Conservation (phyloP, 2,797 vertebrate species). For the Pangasius mekongensis region DNA sequence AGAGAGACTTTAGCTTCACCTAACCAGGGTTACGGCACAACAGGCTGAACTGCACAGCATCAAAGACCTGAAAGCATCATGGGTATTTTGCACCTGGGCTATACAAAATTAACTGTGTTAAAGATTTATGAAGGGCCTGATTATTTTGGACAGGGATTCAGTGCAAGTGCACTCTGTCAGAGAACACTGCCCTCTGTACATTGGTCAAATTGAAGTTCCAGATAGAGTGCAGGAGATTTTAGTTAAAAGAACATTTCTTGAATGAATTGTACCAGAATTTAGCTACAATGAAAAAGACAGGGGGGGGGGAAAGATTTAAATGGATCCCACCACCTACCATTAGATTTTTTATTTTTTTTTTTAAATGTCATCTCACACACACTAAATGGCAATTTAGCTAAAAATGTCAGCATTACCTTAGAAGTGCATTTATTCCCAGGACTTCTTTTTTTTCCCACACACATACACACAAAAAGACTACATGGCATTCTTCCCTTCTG, state of each 20-base stretch:
- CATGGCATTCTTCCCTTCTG: background rate
- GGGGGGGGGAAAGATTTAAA: background rate
- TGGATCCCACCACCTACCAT: background rate
- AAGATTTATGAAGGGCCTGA: constrained; percentile 44
- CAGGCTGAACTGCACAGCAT: constrained; percentile 37
- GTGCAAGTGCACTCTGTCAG: constrained; percentile 10
- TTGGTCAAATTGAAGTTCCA: constrained; percentile 38
- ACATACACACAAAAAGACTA: background rate
- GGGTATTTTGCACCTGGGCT: constrained; percentile 44
- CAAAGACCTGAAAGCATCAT: constrained; percentile 34
- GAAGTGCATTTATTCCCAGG: background rate
- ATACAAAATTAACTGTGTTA: constrained; percentile 32
- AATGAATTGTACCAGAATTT: background rate
- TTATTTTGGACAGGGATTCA: constrained; percentile 38
- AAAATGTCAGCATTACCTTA: background rate
- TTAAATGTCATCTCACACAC: background rate
- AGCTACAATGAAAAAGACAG: background rate
- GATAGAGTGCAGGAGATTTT: background rate
- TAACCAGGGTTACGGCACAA: constrained; percentile 33
- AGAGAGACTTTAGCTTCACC: constrained; percentile 19
- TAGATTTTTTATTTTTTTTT: background rate
- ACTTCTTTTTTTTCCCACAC: background rate
- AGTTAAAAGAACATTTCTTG: background rate
- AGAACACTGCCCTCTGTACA: background rate
- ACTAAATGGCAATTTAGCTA: background rate